A percentile compares a stretch with the other conserved stretches of the same genome.
These are phyloP conservation scores for Ciconia stormi DNA, from an alignment of 2,113 vertebrate genomes.

Conservation along the genomic window DNA sequence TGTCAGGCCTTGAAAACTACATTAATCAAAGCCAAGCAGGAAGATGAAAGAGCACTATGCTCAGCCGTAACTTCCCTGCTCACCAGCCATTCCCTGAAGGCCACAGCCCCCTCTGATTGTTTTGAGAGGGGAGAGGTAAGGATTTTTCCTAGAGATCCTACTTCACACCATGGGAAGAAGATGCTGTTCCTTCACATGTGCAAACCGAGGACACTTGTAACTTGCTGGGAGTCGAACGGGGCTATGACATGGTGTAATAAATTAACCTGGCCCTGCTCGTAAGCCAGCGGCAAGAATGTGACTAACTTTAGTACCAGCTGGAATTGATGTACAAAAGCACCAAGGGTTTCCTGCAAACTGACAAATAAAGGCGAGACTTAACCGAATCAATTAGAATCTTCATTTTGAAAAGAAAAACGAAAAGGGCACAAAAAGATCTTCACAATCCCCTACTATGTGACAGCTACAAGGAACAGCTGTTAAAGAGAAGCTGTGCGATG, in stretches of 20 bases:
- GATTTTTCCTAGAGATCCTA: not conserved
- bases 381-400: not conserved
- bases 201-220: not conserved
- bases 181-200: not conserved
- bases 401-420: not conserved
- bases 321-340: not conserved
- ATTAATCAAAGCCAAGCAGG: not conserved
- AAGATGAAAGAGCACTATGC: not conserved
- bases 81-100: not conserved
- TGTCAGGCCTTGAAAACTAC: not conserved
- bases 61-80: not conserved
- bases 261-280: not conserved
- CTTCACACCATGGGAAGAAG: not conserved
- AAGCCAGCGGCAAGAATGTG: not conserved
- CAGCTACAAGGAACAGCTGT: not conserved
- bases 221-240: fast-evolving
- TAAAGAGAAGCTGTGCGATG: not conserved
- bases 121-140: not conserved
- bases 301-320: not conserved
- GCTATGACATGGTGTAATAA: not conserved
- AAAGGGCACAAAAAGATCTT: not conserved
- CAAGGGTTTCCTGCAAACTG: not conserved
- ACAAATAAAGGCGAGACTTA: not conserved
- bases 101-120: not conserved
- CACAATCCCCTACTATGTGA: fast-evolving